Base-by-base conservation (phyloP, 2,888 invertebrate genomes). In the Dichetophora obliterata region DNA sequence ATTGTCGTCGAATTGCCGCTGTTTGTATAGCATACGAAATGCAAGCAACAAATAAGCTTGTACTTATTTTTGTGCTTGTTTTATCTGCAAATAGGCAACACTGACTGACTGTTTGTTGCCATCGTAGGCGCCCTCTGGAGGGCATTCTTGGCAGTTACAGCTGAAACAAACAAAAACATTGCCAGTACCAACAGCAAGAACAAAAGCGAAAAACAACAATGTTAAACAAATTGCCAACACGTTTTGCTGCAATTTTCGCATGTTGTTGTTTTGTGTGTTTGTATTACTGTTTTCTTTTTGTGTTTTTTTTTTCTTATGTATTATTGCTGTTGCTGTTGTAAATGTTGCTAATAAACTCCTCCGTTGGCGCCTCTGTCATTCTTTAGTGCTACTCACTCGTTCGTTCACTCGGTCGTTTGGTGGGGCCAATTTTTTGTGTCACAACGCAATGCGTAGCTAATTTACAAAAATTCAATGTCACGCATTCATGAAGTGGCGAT, bases 391-490 rank as follows among this genome's bases (percentile, higher is more conserved):
- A 16, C 19, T 19, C 19, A n/a, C n/a, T n/a, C n/a, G n/a, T n/a
- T 19, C 19, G 22, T 54, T 54, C 19, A 19, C 19, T 22, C 22
- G 54, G 19, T 34, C 31, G 31, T 34, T 31, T n/a, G 19, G 24
- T 24, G 34, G 54, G 54, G 70, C 9, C 19, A 1, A 9, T 22
- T 73, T 70, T 22, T 76, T 75, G 65, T 72, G 69, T 43, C 54
- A 75, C 75, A 66, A 78, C 80, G 77, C 79, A 80, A 81, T 83
- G 85, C 85, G 83, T 83, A 81, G 83, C 84, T 84, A 85, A 86
- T 86, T 86, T 84, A 84, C 85, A 85, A 86, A 31, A 86, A 85
- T 85, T 86, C 86, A 86, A 85, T 86, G 87, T 84, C 86, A 85
- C 83, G 84, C 85, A 84, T 80, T 79, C 77, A 81, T 83, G 83